phyloP scores from a whole-genome alignment of 2,797 vertebrate genomes.

The Scolopax bukidnonensis region DNA sequence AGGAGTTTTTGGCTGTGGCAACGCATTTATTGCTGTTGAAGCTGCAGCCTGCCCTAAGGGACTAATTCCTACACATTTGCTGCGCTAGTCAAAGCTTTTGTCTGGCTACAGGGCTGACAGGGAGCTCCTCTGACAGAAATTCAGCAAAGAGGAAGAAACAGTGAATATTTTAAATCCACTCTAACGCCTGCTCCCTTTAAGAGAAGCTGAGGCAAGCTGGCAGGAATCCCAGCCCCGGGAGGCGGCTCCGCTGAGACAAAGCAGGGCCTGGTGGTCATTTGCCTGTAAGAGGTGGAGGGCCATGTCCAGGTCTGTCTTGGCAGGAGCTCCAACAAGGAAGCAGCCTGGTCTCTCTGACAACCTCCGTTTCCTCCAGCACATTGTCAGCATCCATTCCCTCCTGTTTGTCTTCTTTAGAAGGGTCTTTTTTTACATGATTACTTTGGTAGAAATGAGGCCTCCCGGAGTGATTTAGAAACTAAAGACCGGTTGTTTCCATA shows the following conservation, averaged over 20 bases:
- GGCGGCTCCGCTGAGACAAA: neutral
- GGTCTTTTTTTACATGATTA: neutral
- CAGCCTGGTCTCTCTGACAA: neutral
- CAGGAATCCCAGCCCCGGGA: neutral
- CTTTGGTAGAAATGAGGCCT: neutral
- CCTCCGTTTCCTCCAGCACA: neutral
- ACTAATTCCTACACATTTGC: constrained; percentile 28
- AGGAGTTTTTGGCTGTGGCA: neutral
- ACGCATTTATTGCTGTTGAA: neutral
- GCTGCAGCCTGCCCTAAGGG: neutral
- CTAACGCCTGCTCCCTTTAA: neutral
- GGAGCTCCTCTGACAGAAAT: neutral
- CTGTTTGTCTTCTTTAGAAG: neutral
- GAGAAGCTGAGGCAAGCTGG: constrained; percentile 10
- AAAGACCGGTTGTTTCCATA: neutral
- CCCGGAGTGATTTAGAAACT: neutral
- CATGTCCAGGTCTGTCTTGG: neutral
- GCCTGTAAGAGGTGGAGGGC: neutral
- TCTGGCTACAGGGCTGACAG: neutral
- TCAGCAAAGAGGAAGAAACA: neutral
- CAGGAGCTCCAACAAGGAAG: neutral
- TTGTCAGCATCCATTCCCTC: neutral
- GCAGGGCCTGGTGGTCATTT: neutral
- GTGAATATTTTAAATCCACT: neutral
- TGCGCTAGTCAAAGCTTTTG: constrained; percentile 36